Base-by-base conservation (phyloP, 2,888 invertebrate genomes). In the Volucella zonaria region DNA sequence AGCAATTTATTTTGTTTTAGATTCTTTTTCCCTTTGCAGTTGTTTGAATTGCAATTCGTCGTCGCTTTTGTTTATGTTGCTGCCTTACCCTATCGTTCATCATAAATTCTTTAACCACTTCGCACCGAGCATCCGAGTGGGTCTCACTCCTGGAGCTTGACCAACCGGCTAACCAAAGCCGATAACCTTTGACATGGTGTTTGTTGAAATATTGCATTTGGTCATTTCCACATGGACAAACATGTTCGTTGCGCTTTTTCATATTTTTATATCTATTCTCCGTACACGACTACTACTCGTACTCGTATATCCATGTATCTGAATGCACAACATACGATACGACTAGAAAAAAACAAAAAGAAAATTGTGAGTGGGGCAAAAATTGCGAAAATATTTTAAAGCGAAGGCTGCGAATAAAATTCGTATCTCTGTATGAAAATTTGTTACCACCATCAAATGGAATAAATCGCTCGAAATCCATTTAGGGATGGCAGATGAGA, bases 151-250 rank as follows among this genome's bases (percentile, higher is more conserved):
- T 62, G 4, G 12, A 45, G 23, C 62, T n/a, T 49, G 58, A 23
- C 40, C 61, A 67, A 74, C 67, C 58, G 66, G 18, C 71, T 73
- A 59, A 68, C 76, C 73, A 81, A 73, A 85, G 81, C 81, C 67
- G 81, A 85, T 81, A 81, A 81, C 85, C 85, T 73, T 81, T 81
- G 76, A 81, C 81, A 81, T 81, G 76, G 76, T 62, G 71, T 81
- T 85, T 85, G 81, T 43, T 81, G 77, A 85, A 85, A 85, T 77
- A 85, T 85, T 85, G 76, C 81, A 85, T 85, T 81, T 77, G 81
- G 76, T 73, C 81, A 76, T 71, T 81, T 85, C 81, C 85, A 85
- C 73, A 85, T 77, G 85, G 52, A 52, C 73, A 73, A 71, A 58
- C 76, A 76, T 45, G 18, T 8, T 68, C 43, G 45, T 43, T 31